These are phyloP conservation scores for Kryptolebias ocellatus DNA, from an alignment of 2,797 vertebrate species.

Conservation along the genomic window DNA sequence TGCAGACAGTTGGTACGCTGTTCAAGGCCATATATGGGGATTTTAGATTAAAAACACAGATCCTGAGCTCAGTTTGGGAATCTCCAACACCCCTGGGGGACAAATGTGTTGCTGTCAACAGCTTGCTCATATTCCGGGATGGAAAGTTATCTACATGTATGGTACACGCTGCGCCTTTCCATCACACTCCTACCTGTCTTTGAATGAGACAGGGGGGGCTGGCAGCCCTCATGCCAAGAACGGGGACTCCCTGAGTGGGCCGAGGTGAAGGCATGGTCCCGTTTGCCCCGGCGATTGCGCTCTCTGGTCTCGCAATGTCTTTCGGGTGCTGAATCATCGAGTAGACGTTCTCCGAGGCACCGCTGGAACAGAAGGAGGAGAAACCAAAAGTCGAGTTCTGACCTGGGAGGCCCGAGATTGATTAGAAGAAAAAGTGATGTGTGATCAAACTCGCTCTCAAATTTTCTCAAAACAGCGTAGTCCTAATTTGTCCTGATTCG, in stretches of 20 bases:
- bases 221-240: constrained; percentile 57
- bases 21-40: background rate
- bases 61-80: too few species aligned
- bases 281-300: constrained; percentile 69
- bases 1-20: background rate
- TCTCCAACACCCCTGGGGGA: too few species aligned
- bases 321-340: constrained; percentile 78
- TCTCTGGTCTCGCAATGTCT: constrained; percentile 73
- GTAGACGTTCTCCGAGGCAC: constrained; percentile 81
- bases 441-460: background rate
- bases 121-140: too few species aligned
- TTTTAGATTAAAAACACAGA: background rate
- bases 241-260: constrained; percentile 50
- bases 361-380: constrained; percentile 41
- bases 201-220: constrained; percentile 77
- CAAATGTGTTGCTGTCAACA: too few species aligned
- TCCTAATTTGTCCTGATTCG: background rate
- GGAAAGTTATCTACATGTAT: too few species aligned
- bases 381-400: constrained; percentile 1
- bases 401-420: background rate
- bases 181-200: constrained; percentile 73
- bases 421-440: background rate
- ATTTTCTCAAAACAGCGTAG: background rate
- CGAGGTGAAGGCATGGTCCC: constrained; percentile 67
- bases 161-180: background rate